Base-by-base conservation (phyloP, 1,140 invertebrate species). In the Microplitis demolitor region DNA sequence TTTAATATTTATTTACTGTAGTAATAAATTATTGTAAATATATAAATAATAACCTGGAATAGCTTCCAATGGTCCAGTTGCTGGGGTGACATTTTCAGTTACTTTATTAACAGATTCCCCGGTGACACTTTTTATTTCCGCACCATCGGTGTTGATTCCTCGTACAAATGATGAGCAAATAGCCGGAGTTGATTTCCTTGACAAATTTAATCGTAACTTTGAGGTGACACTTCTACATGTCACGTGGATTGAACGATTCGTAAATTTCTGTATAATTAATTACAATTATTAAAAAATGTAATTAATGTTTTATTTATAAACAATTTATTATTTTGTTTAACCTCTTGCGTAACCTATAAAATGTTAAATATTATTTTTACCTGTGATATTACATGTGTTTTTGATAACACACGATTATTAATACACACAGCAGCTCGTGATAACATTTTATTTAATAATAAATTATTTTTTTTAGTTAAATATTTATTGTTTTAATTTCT, bases 261-360 rank as follows among this genome's bases (percentile, higher is more conserved):
- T 53, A 4, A 72, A 62, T 70, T 61, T 70, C 74, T 75, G 54
- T 4, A 73, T 72, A 24, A 58, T 34, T 56, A 51, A 66, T 50
- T 45, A 58, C n/a, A 39, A 31, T 24, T 24, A 24, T 24, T 24
- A 24, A 24, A 24, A 1, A 24, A 24, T 24, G 0, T 24, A 24
- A 24, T 24, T 24, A 24, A 24, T 24, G 24, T 66, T 8, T 33
- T 37, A 37, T 50, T n/a, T 64, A 0, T 31, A 14, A 35, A 45
- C 0, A 16, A 51, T 14, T 37, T 31, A 31, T 34, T 16, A 5
- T 50, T 63, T 14, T 16, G n/a, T 13, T 37, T n/a, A 56, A 64
- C 37, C n/a, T 14, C 33, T 62, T 24, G 62, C 56, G 67, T 76
- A 76, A 73, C 71, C 71, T 76, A 45, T 14, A 63, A 66, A 39